Percentiles rank a stretch among this genome's conserved stretches.
Conservation (phyloP, 1,140 invertebrate species). For the Rhopalosiphum maidis region DNA sequence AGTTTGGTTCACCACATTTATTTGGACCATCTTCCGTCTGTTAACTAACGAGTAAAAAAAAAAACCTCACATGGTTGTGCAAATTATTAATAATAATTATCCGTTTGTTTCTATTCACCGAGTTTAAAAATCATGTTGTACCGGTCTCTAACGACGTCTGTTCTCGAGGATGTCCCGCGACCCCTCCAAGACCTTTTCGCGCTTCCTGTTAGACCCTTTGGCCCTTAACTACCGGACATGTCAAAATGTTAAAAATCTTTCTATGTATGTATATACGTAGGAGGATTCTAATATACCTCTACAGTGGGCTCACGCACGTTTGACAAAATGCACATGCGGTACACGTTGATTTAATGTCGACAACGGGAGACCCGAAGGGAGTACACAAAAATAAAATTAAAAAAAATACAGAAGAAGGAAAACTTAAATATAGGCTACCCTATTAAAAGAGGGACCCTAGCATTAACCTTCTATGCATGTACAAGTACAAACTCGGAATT, state of each 20-base stretch:
- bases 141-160: conserved; percentile 56
- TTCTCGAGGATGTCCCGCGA: conserved; percentile 57
- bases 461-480: conserved; percentile 26
- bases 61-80: conserved; percentile 10
- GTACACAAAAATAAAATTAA: conserved; percentile 57
- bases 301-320: conserved; percentile 41
- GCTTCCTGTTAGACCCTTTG: conserved; percentile 57
- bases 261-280: not conserved
- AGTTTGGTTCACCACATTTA: not conserved
- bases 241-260: conserved; percentile 58
- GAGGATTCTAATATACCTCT: conserved; percentile 48
- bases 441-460: conserved; percentile 53
- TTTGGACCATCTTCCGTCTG: not conserved
- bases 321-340: conserved; percentile 57
- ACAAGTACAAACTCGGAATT: not conserved
- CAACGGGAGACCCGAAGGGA: conserved; percentile 54
- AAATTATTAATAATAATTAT: conserved; percentile 52
- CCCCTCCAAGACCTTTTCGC: conserved; percentile 56
- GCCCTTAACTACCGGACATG: conserved; percentile 58
- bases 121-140: conserved; percentile 41
- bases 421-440: conserved; percentile 58
- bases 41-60: conserved; percentile 50
- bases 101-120: conserved; percentile 44
- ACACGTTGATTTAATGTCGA: conserved; percentile 56
- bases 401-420: conserved; percentile 51